A percentile compares a stretch with the other conserved stretches of the same genome.
Conservation (phyloP, 2,113 vertebrate genomes). For the Neomonachus schauinslandi region DNA sequence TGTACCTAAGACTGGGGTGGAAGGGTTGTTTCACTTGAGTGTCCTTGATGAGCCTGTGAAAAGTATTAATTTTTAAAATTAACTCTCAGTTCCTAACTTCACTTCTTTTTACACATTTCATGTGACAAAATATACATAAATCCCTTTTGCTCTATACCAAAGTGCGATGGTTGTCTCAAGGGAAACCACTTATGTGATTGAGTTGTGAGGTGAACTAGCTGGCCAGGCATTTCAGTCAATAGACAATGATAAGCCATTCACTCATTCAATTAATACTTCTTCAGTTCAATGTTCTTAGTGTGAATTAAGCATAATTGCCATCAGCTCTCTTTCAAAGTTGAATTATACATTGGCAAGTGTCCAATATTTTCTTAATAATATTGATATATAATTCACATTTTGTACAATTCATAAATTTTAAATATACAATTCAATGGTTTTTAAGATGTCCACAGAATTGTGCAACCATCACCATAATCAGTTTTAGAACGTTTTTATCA, state of each 20-base stretch:
- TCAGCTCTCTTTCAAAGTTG: conserved; percentile 16
- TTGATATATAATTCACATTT: neutral
- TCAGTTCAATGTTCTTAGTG: neutral
- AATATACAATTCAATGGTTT: neutral
- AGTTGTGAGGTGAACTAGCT: neutral
- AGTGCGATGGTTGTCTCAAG: neutral
- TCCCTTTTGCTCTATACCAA: neutral
- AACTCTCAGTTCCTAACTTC: neutral
- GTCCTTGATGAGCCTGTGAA: neutral
- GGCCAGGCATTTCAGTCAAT: neutral
- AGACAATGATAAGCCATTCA: neutral
- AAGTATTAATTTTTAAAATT: neutral
- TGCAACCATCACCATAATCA: neutral
- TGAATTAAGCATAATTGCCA: neutral
- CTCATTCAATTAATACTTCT: neutral
- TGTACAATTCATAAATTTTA: neutral
- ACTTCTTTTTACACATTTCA: conserved; percentile 10
- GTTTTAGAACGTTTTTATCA: neutral
- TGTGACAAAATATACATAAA: neutral
- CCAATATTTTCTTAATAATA: neutral
- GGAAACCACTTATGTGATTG: neutral
- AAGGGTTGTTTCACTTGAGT: neutral
- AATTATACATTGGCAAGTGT: neutral
- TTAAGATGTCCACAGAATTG: neutral
- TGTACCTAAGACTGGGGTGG: neutral